These are phyloP conservation scores for Zeugodacus cucurbitae DNA, from an alignment of 1,140 invertebrate genomes.

Conservation along the genomic window DNA sequence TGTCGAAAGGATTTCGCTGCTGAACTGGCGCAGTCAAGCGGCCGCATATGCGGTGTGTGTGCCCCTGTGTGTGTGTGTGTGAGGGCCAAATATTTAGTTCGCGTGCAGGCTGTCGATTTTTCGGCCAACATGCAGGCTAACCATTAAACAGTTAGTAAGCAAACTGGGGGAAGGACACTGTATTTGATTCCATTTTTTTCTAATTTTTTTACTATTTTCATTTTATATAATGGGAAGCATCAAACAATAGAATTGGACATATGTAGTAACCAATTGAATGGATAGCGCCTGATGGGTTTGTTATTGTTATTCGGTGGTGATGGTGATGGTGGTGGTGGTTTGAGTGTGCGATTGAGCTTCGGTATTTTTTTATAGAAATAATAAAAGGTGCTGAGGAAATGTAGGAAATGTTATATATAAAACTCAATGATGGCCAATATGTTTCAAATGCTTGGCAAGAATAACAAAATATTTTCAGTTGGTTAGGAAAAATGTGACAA, in stretches of 20 bases:
- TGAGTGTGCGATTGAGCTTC: no score
- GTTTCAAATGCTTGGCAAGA: no score
- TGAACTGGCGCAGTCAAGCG: not conserved
- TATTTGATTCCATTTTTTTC: not conserved
- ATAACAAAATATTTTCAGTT: no score
- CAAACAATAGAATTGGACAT: not conserved
- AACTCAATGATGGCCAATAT: no score
- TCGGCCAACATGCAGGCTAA: not conserved
- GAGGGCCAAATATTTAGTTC: not conserved
- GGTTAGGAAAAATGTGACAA: no score
- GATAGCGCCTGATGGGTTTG: not conserved
- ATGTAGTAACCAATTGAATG: not conserved
- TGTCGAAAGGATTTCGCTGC: not conserved
- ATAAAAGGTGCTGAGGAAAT: no score
- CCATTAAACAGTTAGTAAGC: not conserved
- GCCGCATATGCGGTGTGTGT: not conserved
- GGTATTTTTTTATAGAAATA: no score
- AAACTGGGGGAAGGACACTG: not conserved
- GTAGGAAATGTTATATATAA: no score
- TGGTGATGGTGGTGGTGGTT: no score
- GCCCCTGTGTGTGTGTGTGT: not conserved
- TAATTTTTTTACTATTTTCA: not conserved
- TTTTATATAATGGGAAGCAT: not conserved
- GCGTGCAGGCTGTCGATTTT: conserved; percentile 14
- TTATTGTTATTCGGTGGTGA: no score